These are phyloP conservation scores for Drosophila rhopaloa DNA, from an alignment of 1,140 invertebrate species.

Conservation along the genomic window DNA sequence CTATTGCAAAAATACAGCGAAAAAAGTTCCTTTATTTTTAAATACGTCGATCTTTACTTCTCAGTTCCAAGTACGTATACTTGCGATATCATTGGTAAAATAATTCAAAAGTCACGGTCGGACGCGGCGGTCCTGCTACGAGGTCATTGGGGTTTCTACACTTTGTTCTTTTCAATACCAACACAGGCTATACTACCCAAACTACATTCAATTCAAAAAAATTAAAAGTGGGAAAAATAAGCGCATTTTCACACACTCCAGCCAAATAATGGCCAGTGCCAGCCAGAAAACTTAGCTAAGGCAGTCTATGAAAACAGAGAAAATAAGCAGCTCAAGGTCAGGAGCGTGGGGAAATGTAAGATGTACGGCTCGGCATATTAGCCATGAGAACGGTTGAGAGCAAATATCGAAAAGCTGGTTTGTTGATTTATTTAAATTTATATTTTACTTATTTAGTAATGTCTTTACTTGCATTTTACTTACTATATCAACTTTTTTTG, in stretches of 20 bases:
- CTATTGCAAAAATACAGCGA: not conserved
- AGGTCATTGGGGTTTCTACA: constrained; percentile 15
- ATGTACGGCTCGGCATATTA: not conserved
- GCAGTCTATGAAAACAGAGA: constrained; percentile 55
- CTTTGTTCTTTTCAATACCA: constrained; percentile 32
- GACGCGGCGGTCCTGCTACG: constrained; percentile 6
- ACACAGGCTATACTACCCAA: constrained; percentile 15
- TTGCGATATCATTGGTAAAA: not conserved
- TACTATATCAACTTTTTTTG: not conserved
- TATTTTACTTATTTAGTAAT: no score
- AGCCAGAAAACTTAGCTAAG: constrained; percentile 26
- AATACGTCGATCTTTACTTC: not conserved
- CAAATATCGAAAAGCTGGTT: not conserved
- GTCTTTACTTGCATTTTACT: not conserved
- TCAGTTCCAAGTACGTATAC: not conserved
- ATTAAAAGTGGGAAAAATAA: constrained; percentile 77
- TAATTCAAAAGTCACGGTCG: constrained; percentile 32
- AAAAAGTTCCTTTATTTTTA: not conserved
- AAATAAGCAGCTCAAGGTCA: constrained; percentile 79
- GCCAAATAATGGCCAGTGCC: constrained; percentile 47
- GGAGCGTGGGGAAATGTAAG: constrained; percentile 67
- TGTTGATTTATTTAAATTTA: not conserved
- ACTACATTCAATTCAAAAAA: constrained; percentile 61
- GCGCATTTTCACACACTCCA: constrained; percentile 68
- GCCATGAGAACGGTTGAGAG: not conserved